Evolutionary conservation across 1,140 invertebrate genomes (phyloP).

Genomic region (Camponotus floridanus): DNA sequence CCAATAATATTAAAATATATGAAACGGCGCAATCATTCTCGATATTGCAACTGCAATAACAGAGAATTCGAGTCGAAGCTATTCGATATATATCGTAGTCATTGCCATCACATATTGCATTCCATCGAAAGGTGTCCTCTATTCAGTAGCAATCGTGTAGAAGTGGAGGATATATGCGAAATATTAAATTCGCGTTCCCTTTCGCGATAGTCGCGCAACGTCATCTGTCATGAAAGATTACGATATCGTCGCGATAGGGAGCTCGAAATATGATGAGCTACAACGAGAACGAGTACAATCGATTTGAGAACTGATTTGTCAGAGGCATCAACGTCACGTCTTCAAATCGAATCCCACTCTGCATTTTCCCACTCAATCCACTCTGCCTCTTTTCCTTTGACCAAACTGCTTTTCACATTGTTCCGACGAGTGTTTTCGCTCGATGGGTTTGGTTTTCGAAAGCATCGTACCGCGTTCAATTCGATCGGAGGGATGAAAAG

Average conservation of each 20-base stretch:
- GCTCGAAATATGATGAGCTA: constrained; percentile 20
- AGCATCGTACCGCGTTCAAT: constrained; percentile 49
- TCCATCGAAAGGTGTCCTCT: constrained; percentile 24
- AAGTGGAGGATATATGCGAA: not conserved
- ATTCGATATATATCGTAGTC: not conserved
- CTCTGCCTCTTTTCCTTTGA: constrained; percentile 58
- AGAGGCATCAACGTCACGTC: constrained; percentile 22
- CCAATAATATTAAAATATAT: constrained; percentile 30
- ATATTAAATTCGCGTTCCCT: constrained; percentile 44
- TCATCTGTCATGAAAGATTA: not conserved
- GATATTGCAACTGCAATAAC: not conserved
- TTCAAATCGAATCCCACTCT: constrained; percentile 24
- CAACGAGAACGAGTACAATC: constrained; percentile 26
- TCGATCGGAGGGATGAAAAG: constrained; percentile 45
- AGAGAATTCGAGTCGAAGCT: not conserved
- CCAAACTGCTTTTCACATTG: constrained; percentile 47
- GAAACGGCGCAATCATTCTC: not conserved
- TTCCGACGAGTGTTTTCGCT: constrained; percentile 36
- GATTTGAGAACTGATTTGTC: constrained; percentile 39
- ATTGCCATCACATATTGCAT: constrained; percentile 43
- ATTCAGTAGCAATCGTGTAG: constrained; percentile 50
- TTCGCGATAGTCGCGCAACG: not conserved
- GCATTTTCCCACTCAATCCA: constrained; percentile 49
- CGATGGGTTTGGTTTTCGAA: constrained; percentile 50
- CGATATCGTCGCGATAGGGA: constrained; percentile 25